Conservation (phyloP, 2,888 invertebrate species). For the Sthenelais limicola region DNA sequence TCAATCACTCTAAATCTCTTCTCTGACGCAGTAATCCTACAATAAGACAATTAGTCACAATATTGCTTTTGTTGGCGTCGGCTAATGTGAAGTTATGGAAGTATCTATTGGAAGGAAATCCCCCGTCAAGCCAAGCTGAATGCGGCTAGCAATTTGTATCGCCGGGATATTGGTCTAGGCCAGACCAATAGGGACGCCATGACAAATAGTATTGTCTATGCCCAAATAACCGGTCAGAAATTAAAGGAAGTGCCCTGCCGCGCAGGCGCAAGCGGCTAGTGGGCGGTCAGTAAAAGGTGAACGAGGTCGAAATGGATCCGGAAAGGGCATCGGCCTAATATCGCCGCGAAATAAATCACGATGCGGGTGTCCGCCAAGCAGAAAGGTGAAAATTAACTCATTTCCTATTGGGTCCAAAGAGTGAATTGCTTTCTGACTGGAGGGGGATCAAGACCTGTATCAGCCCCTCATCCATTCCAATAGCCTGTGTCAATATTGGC, state of each 20-base stretch:
- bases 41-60: constrained; percentile 31
- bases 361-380: neutral
- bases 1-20: too few relatives aligned
- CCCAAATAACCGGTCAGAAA: constrained; percentile 30
- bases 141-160: constrained; percentile 35
- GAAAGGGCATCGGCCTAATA: constrained; percentile 20
- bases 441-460: constrained; percentile 17
- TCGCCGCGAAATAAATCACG: constrained; percentile 27
- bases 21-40: constrained; percentile 2
- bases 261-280: neutral
- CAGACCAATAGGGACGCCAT: neutral
- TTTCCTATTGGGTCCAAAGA: constrained; percentile 22
- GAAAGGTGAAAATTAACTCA: constrained; percentile 38
- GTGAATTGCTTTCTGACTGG: neutral
- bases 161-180: constrained; percentile 4
- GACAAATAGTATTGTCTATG: constrained; percentile 33
- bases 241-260: constrained; percentile 32
- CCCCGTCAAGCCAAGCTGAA: constrained; percentile 8
- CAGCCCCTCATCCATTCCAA: constrained; percentile 19
- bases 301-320: constrained; percentile 5
- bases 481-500: constrained; percentile 17
- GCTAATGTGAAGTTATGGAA: constrained; percentile 32
- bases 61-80: constrained; percentile 18
- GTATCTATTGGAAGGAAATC: constrained; percentile 7
- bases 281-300: constrained; percentile 1